Base-by-base conservation (phyloP, 2,888 invertebrate species). In the Synergus japonicus region DNA sequence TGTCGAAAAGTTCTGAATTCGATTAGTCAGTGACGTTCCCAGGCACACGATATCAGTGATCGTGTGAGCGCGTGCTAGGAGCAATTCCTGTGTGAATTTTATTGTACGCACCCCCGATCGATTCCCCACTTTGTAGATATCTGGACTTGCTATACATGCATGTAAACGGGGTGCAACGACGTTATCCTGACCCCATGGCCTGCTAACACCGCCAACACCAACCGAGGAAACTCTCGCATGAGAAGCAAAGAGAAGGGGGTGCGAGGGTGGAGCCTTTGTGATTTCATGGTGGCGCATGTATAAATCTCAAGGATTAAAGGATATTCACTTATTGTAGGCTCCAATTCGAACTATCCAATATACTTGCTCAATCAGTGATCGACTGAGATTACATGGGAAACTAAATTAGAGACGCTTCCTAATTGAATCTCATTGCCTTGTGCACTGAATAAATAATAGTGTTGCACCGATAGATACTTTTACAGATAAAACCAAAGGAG, bases 1-100 rank as follows among this genome's bases (percentile, higher is more conserved):
- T 79, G 77, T 80, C 49, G 85, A 87, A 87, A 87, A 89, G 88
- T 90, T 89, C 88, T 89, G 87, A 86, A 88, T 86, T 88, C 89
- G 90, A 91, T 91, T 89, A 89, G 89, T 90, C 89, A 88, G 87
- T 82, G 80, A 78, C 82, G 88, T 91, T 92, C 91, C 89, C 91
- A 91, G 89, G 89, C 88, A 85, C 86, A 86, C 87, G 87, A 79
- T 84, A 84, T 83, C 88, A 86, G 88, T 88, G 89, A 89, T 91
- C 91, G 89, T 89, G 73, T 87, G 90, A 90, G 89, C 91, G 90
- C 89, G 90, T 90, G 90, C 87, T 86, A 84, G 85, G 84, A 87
- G 86, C 89, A 86, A 90, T 89, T 89, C 89, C 91, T 90, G 88
- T 89, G 90, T 91, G 91, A 91, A 90, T 88, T 90, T 89, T 87